Conservation (phyloP, 2,888 invertebrate species). For the Xestobium rufovillosum region DNA sequence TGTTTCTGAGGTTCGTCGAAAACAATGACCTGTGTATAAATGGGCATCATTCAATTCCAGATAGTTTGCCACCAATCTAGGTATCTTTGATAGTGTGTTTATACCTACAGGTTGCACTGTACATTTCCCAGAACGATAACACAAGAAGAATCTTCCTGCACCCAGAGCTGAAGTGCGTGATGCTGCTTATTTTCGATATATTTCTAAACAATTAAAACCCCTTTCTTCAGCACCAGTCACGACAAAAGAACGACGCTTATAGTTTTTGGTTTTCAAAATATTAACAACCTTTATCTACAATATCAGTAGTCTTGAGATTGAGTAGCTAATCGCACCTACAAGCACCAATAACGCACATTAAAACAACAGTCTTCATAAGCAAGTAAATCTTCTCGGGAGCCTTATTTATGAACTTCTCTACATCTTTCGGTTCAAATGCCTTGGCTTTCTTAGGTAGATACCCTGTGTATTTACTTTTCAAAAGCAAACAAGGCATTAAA, state of each 20-base stretch:
- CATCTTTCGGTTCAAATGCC: too few species aligned
- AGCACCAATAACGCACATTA: slow-evolving; percentile 15
- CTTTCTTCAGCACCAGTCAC: slow-evolving; percentile 4
- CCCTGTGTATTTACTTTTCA: too few species aligned
- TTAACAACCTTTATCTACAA: slow-evolving; percentile 12
- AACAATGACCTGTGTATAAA: slow-evolving; percentile 10
- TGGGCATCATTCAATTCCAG: slow-evolving; percentile 8
- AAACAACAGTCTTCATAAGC: slow-evolving; percentile 15
- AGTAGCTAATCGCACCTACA: slow-evolving; percentile 15
- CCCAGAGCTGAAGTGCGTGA: not conserved
- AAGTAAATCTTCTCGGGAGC: slow-evolving; percentile 23
- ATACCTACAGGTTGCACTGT: slow-evolving; percentile 8
- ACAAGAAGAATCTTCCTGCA: slow-evolving; percentile 3
- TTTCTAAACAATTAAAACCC: slow-evolving; percentile 1
- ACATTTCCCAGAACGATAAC: too few species aligned
- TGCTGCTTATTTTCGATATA: slow-evolving; percentile 3
- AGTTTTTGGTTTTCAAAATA: slow-evolving; percentile 4
- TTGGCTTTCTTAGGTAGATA: too few species aligned
- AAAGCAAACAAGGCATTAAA: too few species aligned
- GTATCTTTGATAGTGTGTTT: slow-evolving; percentile 8
- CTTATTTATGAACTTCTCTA: too few species aligned
- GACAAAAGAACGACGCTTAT: not conserved
- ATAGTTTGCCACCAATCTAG: slow-evolving; percentile 7
- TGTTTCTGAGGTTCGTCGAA: slow-evolving; percentile 6
- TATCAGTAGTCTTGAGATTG: slow-evolving; percentile 13